A percentile compares a stretch with the other conserved stretches of the same genome.
These are phyloP conservation scores for Esperia sulphurella DNA, from an alignment of 2,888 invertebrate species.

Conservation along the genomic window DNA sequence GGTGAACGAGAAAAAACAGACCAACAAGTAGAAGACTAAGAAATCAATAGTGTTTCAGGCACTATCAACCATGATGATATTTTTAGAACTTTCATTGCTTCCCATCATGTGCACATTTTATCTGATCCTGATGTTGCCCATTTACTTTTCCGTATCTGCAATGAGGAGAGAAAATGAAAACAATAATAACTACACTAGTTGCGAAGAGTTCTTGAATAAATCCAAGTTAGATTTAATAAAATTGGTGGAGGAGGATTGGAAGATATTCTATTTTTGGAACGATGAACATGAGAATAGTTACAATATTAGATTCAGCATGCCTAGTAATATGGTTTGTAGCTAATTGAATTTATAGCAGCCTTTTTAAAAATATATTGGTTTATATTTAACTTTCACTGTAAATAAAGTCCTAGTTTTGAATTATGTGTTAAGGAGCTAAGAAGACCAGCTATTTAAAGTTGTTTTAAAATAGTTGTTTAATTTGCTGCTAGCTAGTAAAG, in stretches of 20 bases:
- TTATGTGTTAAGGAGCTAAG: too few species aligned
- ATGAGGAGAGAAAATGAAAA: constrained; percentile 3
- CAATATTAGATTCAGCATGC: constrained; percentile 37
- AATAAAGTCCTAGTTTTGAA: too few species aligned
- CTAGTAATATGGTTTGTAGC: constrained; percentile 23
- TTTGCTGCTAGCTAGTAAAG: too few species aligned
- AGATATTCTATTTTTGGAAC: constrained; percentile 53
- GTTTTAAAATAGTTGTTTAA: too few species aligned
- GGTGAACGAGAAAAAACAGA: too few species aligned
- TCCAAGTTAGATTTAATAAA: constrained; percentile 29
- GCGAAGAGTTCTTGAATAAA: constrained; percentile 43
- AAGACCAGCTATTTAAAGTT: too few species aligned
- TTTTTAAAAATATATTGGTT: not conserved
- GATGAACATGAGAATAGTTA: constrained; percentile 31
- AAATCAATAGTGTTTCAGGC: too few species aligned
- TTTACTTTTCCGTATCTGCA: not conserved
- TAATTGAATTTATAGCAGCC: not conserved
- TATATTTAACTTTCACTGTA: too few species aligned
- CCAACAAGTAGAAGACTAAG: too few species aligned
- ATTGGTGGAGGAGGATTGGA: constrained; percentile 49
- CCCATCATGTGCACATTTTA: not conserved
- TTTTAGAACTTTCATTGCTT: not conserved
- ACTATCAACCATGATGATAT: too few species aligned
- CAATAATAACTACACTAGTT: constrained; percentile 18
- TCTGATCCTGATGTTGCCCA: not conserved